A percentile compares a stretch with the other conserved stretches of the same genome.
phyloP scores from a whole-genome alignment of 2,888 invertebrate genomes.

The Pilophorus perplexus region DNA sequence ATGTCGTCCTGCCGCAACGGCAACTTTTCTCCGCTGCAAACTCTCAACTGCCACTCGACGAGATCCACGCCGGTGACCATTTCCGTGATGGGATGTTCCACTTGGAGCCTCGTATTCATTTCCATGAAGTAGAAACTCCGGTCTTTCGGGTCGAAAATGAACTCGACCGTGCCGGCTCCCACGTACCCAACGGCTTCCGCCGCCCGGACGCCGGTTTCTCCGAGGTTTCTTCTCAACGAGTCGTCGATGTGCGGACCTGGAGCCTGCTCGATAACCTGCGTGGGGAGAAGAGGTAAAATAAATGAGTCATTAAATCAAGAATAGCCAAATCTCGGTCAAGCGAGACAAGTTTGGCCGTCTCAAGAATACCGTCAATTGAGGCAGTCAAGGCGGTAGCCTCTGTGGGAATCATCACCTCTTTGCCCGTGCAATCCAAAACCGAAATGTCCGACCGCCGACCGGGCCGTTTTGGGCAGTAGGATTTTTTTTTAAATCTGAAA shows the following conservation, averaged over 20 bases:
- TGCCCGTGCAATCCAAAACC: no score
- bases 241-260: slow-evolving; percentile 58
- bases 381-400: no score
- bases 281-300: no score
- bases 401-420: no score
- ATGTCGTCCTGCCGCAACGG: slow-evolving; percentile 81
- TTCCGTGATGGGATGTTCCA: slow-evolving; percentile 93
- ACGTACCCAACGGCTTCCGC: slow-evolving; percentile 95
- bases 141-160: slow-evolving; percentile 82
- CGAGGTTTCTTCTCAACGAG: slow-evolving; percentile 71
- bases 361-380: no score
- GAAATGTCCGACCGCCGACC: no score
- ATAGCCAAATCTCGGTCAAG: no score
- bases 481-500: no score
- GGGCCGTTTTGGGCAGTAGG: no score
- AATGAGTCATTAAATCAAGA: no score
- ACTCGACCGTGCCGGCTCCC: slow-evolving; percentile 98
- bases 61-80: slow-evolving; percentile 96
- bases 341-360: no score
- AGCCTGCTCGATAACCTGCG: slow-evolving; percentile 98
- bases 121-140: slow-evolving; percentile 98
- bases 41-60: slow-evolving; percentile 93
- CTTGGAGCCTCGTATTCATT: slow-evolving; percentile 96
- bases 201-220: slow-evolving; percentile 88
- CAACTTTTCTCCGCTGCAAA: slow-evolving; percentile 80